These are phyloP conservation scores for Limnephilus lunatus DNA, from an alignment of 2,888 invertebrate genomes.

Conservation along the genomic window DNA sequence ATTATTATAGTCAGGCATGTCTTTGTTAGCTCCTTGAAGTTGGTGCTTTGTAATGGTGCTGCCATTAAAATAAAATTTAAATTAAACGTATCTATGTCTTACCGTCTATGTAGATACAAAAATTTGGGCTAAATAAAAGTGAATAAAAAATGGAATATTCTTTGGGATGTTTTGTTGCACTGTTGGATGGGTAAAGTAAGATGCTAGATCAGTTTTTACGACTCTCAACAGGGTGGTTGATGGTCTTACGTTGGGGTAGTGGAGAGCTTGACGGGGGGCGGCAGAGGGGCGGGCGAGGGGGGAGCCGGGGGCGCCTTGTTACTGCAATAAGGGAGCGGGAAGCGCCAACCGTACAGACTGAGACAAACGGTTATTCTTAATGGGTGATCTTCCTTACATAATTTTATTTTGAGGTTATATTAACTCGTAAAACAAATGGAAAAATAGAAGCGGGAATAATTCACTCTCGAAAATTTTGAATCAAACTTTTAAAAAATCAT, in stretches of 20 bases:
- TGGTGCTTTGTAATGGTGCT: background rate
- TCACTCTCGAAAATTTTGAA: background rate
- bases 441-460: background rate
- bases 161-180: background rate
- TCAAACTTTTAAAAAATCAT: background rate
- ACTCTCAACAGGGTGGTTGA: conserved; percentile 1
- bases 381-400: background rate
- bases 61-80: background rate
- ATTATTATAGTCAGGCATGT: background rate
- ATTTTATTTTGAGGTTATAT: background rate
- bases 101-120: background rate
- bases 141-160: background rate
- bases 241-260: conserved; percentile 82
- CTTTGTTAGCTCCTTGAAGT: background rate
- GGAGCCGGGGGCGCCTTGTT: conserved; percentile 87
- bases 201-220: background rate
- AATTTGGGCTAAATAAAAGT: background rate
- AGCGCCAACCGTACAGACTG: conserved; percentile 98
- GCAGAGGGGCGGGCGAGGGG: conserved; percentile 87
- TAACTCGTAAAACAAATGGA: background rate
- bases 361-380: conserved; percentile 48
- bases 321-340: conserved; percentile 97
- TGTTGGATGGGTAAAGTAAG: conserved; percentile 3
- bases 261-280: conserved; percentile 87
- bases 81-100: background rate